Evolutionary conservation across 2,113 vertebrate species (phyloP), one percentile per base, ranked within the genome.

Genomic region (Etheostoma cragini): DNA sequence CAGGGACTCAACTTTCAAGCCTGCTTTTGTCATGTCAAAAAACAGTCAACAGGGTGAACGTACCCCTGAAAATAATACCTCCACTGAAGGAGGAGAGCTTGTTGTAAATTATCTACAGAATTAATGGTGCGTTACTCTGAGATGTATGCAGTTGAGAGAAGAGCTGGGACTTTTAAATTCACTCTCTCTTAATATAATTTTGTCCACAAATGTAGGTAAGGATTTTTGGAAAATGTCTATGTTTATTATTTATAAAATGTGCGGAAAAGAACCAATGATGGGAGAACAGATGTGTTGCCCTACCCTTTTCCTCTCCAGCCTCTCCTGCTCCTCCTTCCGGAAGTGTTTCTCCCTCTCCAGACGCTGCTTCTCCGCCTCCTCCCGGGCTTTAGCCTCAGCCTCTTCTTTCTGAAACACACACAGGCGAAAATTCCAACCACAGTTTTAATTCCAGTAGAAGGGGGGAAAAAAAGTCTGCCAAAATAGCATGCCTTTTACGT

Each of bases 291-390:
- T 68, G 56, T 13, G 0, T 24, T 5, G 80, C 42, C 87, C 65
- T 92, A 99, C 98, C 97, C 96, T 98, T 94, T 97, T 98, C 84
- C 98, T 96, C 91, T 99, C 98, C 88, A 97, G 96, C 60, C 98
- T 95, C 88, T 99, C 98, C 92, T 97, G 97, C 92, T 99, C 98
- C 94, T 99, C 98, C 47, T 96, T 96, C 95, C 97, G 97, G 95
- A 99, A 99, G 92, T 98, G 98, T 85, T 97, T 97, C 88, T 99
- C 98, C 84, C 98, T 92, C 90, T 99, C 98, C 91, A 97, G 92
- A 3, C 97, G 96, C 92, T 98, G 97, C 81, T 90, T 94, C 88
- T 98, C 97, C 0, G 95, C 97, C 88, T 98, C 97, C 90, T 98
- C 97, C 0, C 96, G 93, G 0, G 96, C 97, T 72, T 94, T 96